Evolutionary conservation across 2,888 invertebrate species (phyloP).

Genomic region (Amblyjoppa fuscipennis): DNA sequence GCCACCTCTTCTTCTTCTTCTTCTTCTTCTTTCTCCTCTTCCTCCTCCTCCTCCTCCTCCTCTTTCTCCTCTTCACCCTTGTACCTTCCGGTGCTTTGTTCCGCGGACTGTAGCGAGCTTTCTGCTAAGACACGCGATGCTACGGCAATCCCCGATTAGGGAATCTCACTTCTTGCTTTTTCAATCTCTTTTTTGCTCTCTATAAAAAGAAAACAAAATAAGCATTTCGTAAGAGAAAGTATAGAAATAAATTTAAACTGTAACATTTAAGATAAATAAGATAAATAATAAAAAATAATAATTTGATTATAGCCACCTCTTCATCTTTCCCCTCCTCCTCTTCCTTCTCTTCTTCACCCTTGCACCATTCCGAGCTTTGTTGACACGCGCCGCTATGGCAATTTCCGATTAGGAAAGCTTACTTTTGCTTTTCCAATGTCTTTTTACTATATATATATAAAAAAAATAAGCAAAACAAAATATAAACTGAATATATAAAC

Average conservation of each 20-base stretch:
- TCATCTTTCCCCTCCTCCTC: too few species aligned
- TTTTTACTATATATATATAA: not conserved
- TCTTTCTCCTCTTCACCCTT: not conserved
- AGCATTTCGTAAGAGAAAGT: not conserved
- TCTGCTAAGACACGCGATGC: conserved; percentile 44
- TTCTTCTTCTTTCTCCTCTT: too few species aligned
- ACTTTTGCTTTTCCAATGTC: conserved; percentile 3
- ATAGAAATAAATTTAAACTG: not conserved
- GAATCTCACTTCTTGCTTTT: conserved; percentile 34
- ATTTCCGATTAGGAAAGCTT: conserved; percentile 59
- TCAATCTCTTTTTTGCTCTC: not conserved
- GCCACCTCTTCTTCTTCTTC: not conserved
- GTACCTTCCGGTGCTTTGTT: conserved; percentile 25
- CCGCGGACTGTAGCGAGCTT: conserved; percentile 55
- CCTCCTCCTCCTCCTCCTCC: not conserved
- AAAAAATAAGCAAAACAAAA: too few species aligned
- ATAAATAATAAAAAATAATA: too few species aligned
- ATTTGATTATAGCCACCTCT: too few species aligned
- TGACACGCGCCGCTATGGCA: conserved; percentile 54
- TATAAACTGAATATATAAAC: too few species aligned
- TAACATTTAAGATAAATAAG: not conserved
- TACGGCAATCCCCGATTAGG: conserved; percentile 60
- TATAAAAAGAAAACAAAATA: not conserved
- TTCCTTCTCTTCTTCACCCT: not conserved
- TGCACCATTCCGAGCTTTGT: conserved; percentile 22